Evolutionary conservation across 2,797 vertebrate genomes (phyloP).

Genomic region (Lacerta bilineata): DNA sequence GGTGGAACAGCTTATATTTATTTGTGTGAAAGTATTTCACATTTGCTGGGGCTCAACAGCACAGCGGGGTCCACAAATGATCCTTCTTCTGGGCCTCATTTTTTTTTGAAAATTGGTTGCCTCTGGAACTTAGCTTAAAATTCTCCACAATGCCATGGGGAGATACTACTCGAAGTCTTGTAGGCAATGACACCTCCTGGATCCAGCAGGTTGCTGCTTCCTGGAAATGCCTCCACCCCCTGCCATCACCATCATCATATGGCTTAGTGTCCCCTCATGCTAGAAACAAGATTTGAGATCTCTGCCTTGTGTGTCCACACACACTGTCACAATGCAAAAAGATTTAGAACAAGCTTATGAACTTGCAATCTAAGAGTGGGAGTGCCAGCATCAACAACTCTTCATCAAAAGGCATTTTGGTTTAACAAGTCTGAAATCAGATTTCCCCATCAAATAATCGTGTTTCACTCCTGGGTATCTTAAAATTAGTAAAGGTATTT

Average conservation of each 20-base stretch:
- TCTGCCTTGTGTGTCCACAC: not conserved
- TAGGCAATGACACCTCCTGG: too few species aligned
- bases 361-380: not conserved
- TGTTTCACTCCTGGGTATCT: slow-evolving; percentile 21
- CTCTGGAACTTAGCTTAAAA: too few species aligned
- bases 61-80: too few species aligned
- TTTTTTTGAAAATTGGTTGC: too few species aligned
- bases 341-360: not conserved
- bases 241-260: not conserved
- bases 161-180: too few species aligned
- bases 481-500: slow-evolving; percentile 30
- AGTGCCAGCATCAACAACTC: not conserved
- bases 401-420: slow-evolving; percentile 13
- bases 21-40: too few species aligned
- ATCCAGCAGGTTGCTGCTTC: too few species aligned
- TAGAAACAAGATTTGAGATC: not conserved
- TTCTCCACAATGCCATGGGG: too few species aligned
- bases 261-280: not conserved
- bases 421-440: slow-evolving; percentile 28
- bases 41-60: too few species aligned
- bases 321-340: not conserved
- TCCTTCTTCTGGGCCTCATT: too few species aligned
- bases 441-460: slow-evolving; percentile 29
- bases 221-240: not conserved
- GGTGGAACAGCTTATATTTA: too few species aligned